Evolutionary conservation across 1,140 invertebrate genomes (phyloP).

Genomic region (Diachasma alloeum): DNA sequence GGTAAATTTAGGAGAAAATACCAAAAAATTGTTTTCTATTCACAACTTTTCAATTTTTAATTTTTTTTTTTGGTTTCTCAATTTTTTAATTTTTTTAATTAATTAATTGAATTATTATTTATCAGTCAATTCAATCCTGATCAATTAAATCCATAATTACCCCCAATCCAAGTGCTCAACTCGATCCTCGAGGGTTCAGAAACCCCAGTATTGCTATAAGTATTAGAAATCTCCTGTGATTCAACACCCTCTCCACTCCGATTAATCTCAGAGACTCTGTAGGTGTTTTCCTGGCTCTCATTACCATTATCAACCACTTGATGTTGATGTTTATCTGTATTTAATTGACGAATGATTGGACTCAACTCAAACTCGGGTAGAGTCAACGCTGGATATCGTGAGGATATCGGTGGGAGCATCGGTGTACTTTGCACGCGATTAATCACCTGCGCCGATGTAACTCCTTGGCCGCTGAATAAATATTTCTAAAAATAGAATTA

Average conservation of each 20-base stretch:
- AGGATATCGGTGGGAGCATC: slow-evolving; percentile 50
- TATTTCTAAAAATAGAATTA: slow-evolving; percentile 47
- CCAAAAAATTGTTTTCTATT: too few species aligned
- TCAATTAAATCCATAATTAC: slow-evolving; percentile 31
- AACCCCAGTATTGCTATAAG: slow-evolving; percentile 9
- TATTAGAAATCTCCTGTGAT: neutral
- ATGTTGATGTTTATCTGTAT: slow-evolving; percentile 34
- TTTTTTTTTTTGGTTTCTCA: too few species aligned
- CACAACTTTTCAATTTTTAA: too few species aligned
- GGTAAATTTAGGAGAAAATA: too few species aligned
- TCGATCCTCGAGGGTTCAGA: slow-evolving; percentile 40
- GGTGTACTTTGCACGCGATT: slow-evolving; percentile 60
- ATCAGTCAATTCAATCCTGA: too few species aligned
- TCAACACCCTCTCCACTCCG: neutral
- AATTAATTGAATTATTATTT: too few species aligned
- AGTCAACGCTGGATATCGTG: slow-evolving; percentile 51
- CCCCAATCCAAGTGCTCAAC: slow-evolving; percentile 64
- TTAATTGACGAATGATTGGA: slow-evolving; percentile 56
- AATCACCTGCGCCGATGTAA: slow-evolving; percentile 39
- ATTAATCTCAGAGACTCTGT: neutral
- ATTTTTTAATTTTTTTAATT: too few species aligned
- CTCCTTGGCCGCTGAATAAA: slow-evolving; percentile 50
- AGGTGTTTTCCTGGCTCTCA: neutral
- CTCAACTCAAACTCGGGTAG: slow-evolving; percentile 61
- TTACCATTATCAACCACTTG: slow-evolving; percentile 25